Conservation (phyloP, 2,113 vertebrate species). For the Petrocephalus zakoni region DNA sequence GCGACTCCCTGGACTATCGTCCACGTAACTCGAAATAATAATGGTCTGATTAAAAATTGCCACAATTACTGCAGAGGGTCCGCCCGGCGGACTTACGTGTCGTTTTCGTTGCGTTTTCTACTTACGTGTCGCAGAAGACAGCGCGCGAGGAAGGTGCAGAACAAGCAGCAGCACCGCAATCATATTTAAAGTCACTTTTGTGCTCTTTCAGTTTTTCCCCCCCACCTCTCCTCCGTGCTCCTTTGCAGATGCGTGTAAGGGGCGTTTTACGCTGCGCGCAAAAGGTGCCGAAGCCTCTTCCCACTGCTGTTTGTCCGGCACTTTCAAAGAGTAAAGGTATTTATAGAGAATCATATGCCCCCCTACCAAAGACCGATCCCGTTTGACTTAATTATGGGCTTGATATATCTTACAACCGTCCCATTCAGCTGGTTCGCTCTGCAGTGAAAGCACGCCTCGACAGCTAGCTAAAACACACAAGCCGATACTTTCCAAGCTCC, state of each 20-base stretch:
- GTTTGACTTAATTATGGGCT: constrained; percentile 12
- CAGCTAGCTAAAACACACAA: constrained; percentile 73
- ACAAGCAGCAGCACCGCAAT: constrained; percentile 50
- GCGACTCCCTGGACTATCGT: background rate
- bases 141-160: constrained; percentile 54
- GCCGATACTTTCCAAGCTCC: constrained; percentile 73
- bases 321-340: background rate
- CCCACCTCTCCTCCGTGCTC: constrained; percentile 28
- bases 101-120: no score
- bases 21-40: background rate
- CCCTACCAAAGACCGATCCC: background rate
- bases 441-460: constrained; percentile 69
- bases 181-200: constrained; percentile 31
- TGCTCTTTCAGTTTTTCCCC: constrained; percentile 17
- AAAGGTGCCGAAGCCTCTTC: constrained; percentile 5
- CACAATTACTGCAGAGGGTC: background rate
- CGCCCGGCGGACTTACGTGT: no score
- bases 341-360: background rate
- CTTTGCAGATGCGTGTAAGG: constrained; percentile 35
- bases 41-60: background rate
- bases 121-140: constrained; percentile 67
- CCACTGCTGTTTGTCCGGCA: background rate
- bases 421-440: constrained; percentile 52
- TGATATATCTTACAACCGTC: constrained; percentile 19
- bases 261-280: background rate